These are phyloP conservation scores for Muraenolepis orangiensis DNA, from an alignment of 2,797 vertebrate genomes.

Conservation along the genomic window DNA sequence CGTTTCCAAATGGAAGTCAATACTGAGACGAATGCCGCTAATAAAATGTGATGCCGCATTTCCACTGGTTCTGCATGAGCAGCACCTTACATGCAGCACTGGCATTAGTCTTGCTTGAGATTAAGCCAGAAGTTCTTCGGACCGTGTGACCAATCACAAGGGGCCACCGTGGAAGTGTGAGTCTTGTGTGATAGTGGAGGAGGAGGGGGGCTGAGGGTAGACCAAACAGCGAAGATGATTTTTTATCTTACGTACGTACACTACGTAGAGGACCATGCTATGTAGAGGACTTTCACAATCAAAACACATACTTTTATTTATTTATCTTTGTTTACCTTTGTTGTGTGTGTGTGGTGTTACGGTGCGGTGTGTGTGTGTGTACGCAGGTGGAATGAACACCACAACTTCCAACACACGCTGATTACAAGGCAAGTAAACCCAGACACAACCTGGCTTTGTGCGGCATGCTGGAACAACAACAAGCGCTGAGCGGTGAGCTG, in stretches of 20 bases:
- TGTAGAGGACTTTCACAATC: constrained; percentile 45
- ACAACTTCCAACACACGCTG: background rate
- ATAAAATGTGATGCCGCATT: too few species aligned
- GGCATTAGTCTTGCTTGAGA: constrained; percentile 9
- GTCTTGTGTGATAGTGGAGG: constrained; percentile 45
- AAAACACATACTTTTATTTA: constrained; percentile 49
- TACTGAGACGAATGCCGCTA: background rate
- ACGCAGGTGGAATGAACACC: background rate
- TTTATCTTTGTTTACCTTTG: background rate
- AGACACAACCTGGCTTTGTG: constrained; percentile 37
- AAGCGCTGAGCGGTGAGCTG: constrained; percentile 16
- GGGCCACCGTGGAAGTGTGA: constrained; percentile 24
- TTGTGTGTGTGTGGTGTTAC: background rate
- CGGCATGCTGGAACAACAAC: constrained; percentile 18
- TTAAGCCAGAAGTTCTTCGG: too few species aligned
- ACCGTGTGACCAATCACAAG: too few species aligned
- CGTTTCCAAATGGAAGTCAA: constrained; percentile 10
- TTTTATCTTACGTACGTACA: constrained; percentile 42
- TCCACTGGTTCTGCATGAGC: background rate
- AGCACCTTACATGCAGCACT: constrained; percentile 12
- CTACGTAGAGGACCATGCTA: constrained; percentile 35
- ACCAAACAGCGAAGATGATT: constrained; percentile 57
- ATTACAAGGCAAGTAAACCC: constrained; percentile 31
- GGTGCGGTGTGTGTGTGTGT: too few species aligned
- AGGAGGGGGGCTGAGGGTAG: too few species aligned